phyloP scores from a whole-genome alignment of 1,140 invertebrate genomes.

The Zophobas atratus region DNA sequence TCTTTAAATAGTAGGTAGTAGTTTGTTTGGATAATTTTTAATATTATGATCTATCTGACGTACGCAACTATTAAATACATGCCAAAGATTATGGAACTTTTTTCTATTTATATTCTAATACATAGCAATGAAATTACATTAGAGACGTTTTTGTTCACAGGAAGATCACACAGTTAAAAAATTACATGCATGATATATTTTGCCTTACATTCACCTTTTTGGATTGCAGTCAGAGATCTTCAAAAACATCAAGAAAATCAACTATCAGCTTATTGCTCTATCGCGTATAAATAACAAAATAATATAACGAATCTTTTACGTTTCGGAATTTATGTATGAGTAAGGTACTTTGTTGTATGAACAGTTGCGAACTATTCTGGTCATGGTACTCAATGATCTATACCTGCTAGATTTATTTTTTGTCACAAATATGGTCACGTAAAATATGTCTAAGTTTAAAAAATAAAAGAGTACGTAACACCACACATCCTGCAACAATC shows the following conservation, averaged over 20 bases:
- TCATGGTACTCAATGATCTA: slow-evolving; percentile 6
- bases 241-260: not conserved
- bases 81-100: not conserved
- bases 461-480: slow-evolving; percentile 36
- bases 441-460: slow-evolving; percentile 12
- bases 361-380: slow-evolving; percentile 10
- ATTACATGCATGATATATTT: slow-evolving; percentile 3
- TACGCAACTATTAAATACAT: too few species aligned
- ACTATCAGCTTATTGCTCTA: slow-evolving; percentile 27
- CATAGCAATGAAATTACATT: not conserved
- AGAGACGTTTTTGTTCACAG: not conserved
- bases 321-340: slow-evolving; percentile 1
- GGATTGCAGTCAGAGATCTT: not conserved
- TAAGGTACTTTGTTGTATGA: slow-evolving; percentile 11
- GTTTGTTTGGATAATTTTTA: too few species aligned
- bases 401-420: not conserved
- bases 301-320: too few species aligned
- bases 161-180: slow-evolving; percentile 1
- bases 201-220: too few species aligned
- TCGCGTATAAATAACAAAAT: not conserved
- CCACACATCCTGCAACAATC: slow-evolving; percentile 34
- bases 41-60: too few species aligned
- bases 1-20: too few species aligned
- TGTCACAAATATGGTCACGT: slow-evolving; percentile 1
- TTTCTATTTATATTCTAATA: not conserved